Base-by-base conservation (phyloP, 2,113 vertebrate genomes). In the Sturnira hondurensis region DNA sequence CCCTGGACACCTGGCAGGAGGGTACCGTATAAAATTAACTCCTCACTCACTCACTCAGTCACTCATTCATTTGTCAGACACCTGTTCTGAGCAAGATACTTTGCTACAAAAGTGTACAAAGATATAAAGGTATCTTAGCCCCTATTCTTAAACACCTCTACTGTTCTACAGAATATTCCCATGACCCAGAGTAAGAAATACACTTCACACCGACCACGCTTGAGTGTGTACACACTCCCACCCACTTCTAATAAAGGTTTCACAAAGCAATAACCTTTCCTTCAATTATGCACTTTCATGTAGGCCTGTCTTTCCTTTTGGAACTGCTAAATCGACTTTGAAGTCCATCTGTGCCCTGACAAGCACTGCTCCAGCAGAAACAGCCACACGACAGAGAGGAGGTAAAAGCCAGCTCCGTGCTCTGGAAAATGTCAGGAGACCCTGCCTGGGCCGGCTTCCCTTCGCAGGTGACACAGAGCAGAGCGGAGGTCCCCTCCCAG, bases 271-370 rank as follows among this genome's bases (percentile, higher is more conserved):
- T 45, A 16, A 36, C 65, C 28, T 33, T 80, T 7, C 2, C 11
- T 6, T 54, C 38, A 45, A 7, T 22, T 2, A 9, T 0, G 24
- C 1, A 13, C 3, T 33, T 45, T 61, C 63, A 15, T 2, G 38
- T 43, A 2, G 26, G 26, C 89, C 41, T 36, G 45, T 67, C 67
- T 85, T 90, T 83, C 54, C 5, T 31, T 90, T 80, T 15, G 41
- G 50, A 80, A 47, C 28, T 31, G 6, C 26, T 28, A 19, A 47
- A 15, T 19, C 50, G 24, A 65, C 70, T 93, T 87, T 4, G 10
- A 3, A 56, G 83, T 5, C 47, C 67, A 19, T 14, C 47, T 7
- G n/a, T 26, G n/a, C 63, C 93, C n/a, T 83, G 50, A 52, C 73
- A 90, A 31, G 19, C 38, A 38, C 43, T 13, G n/a, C 73, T 83